Percentiles rank a stretch among this genome's conserved stretches.
These are phyloP conservation scores for Nephrotoma appendiculata DNA, from an alignment of 2,888 invertebrate genomes.

Conservation along the genomic window DNA sequence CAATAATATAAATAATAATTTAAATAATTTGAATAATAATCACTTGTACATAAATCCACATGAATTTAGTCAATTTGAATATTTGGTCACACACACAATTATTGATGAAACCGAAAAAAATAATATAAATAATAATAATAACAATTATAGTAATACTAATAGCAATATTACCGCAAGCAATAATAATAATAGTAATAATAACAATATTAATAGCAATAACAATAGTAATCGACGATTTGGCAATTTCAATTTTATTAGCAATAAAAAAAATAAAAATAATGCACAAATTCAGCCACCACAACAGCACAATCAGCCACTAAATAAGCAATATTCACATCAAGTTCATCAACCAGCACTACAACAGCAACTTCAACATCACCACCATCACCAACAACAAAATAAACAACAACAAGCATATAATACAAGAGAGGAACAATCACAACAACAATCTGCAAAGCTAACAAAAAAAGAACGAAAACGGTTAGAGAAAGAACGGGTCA, in stretches of 20 bases:
- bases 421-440: neutral
- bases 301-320: neutral
- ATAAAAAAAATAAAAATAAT: neutral
- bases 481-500: neutral
- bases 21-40: slow-evolving; percentile 15
- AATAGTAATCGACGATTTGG: neutral
- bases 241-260: neutral
- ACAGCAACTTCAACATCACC: neutral
- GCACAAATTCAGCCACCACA: neutral
- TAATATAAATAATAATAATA: neutral
- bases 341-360: neutral
- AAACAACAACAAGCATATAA: neutral
- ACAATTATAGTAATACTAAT: neutral
- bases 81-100: slow-evolving; percentile 4
- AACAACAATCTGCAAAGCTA: neutral
- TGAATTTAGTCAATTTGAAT: slow-evolving; percentile 10
- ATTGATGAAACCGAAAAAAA: slow-evolving; percentile 11
- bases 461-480: slow-evolving; percentile 1
- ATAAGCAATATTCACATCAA: neutral
- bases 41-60: slow-evolving; percentile 15
- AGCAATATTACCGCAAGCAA: neutral
- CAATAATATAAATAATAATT: slow-evolving; percentile 1
- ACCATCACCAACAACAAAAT: neutral
- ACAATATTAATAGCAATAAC: neutral
- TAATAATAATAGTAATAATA: neutral